Evolutionary conservation across 2,113 vertebrate genomes (phyloP).

Genomic region (Sitta europaea): DNA sequence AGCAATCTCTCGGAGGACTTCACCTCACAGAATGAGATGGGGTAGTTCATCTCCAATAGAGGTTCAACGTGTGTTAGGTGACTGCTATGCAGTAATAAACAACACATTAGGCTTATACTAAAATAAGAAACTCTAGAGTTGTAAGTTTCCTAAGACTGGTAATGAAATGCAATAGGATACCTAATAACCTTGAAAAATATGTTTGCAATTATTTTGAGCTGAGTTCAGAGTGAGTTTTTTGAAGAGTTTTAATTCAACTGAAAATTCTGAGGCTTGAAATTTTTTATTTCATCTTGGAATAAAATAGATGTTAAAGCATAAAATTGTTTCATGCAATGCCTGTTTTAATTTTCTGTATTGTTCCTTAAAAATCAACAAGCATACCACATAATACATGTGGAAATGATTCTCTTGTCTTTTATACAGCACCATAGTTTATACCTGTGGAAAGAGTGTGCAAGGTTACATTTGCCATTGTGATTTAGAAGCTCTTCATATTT

Average conservation of each 20-base stretch:
- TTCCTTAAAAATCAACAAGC: background rate
- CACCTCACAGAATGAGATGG: background rate
- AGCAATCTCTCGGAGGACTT: background rate
- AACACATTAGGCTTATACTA: background rate
- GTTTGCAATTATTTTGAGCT: background rate
- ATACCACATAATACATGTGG: background rate
- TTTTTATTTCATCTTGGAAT: background rate
- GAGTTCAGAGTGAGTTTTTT: background rate
- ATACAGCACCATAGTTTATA: background rate
- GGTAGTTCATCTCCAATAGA: background rate
- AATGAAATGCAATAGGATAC: background rate
- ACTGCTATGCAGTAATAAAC: background rate
- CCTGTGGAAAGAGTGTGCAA: background rate
- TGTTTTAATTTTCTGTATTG: background rate
- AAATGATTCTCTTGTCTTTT: background rate
- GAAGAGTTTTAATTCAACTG: background rate
- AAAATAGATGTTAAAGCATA: background rate
- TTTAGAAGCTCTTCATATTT: constrained; percentile 25
- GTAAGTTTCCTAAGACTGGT: background rate
- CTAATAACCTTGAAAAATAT: background rate
- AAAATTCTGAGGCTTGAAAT: background rate
- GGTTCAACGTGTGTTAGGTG: background rate
- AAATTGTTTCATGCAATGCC: background rate
- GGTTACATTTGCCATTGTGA: background rate
- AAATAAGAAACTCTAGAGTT: background rate